A percentile compares a stretch with the other conserved stretches of the same genome.
Conservation (phyloP, 2,888 invertebrate genomes). For the Cryptus viduatorius region DNA sequence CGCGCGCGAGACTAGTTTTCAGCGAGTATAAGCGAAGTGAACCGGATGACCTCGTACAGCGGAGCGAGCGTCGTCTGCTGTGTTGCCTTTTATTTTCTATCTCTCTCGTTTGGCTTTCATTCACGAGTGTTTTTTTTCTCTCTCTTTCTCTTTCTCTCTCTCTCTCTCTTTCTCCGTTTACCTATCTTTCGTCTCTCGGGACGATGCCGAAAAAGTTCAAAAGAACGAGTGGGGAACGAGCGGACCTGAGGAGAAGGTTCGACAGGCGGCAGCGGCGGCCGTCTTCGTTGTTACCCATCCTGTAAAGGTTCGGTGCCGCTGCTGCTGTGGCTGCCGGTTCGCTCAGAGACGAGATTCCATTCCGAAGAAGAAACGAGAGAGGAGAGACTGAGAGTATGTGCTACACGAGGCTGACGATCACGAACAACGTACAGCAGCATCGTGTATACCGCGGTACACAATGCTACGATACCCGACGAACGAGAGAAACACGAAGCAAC, state of each 20-base stretch:
- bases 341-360: slow-evolving; percentile 76
- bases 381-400: not conserved
- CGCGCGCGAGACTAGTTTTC: slow-evolving; percentile 38
- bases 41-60: slow-evolving; percentile 65
- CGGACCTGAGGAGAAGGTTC: slow-evolving; percentile 46
- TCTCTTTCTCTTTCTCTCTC: slow-evolving; percentile 7
- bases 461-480: slow-evolving; percentile 12
- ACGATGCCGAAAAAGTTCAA: slow-evolving; percentile 57
- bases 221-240: slow-evolving; percentile 53
- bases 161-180: not conserved
- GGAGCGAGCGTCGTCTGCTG: slow-evolving; percentile 52
- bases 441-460: not conserved
- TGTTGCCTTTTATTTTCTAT: slow-evolving; percentile 33
- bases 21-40: slow-evolving; percentile 57
- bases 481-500: not conserved
- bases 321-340: slow-evolving; percentile 57
- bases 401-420: slow-evolving; percentile 37
- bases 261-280: slow-evolving; percentile 63
- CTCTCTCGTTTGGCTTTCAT: slow-evolving; percentile 27
- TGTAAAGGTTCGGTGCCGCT: slow-evolving; percentile 50
- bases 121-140: slow-evolving; percentile 21
- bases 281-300: slow-evolving; percentile 52
- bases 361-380: slow-evolving; percentile 66
- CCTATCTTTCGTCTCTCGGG: slow-evolving; percentile 20
- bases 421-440: slow-evolving; percentile 7